Base-by-base conservation (phyloP, 2,113 vertebrate genomes). In the Tyrannus savana region DNA sequence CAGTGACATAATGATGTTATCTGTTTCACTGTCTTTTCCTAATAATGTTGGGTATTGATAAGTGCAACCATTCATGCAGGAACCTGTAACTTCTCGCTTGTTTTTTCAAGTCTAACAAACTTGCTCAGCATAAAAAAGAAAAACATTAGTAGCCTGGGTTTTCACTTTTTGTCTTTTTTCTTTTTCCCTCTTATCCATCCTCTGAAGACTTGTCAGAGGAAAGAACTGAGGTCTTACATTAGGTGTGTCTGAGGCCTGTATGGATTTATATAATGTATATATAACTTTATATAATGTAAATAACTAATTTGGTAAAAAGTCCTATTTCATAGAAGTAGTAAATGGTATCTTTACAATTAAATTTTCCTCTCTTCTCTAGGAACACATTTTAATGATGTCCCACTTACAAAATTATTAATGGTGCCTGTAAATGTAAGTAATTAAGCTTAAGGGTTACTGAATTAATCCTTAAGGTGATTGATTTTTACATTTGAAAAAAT, bases 361-460 rank as follows among this genome's bases (percentile, higher is more conserved):
- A 19, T 91, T 95, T 84, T 90, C 30, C 14, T 83, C 21, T 63
- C 18, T n/a, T 88, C 53, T 84, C 55, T 64, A 63, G 44, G 22
- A 81, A n/a, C 28, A 41, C 56, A 74, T 89, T 96, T 87, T 81
- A 78, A 71, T 84, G 74, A 86, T 39, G 19, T 59, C 24, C 30
- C 35, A 44, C 42, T 93, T 89, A 77, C 4, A 59, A 81, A 95
- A 92, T 84, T 78, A 78, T 94, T 86, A 78, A 92, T 78, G n/a
- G 23, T 4, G 19, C 27, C 76, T 90, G 27, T 84, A 90, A 84
- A 74, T 81, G 46, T 90, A 84, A 84, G 73, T 92, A 85, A 93
- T 90, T 95, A 89, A 81, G 21, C 30, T 84, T 71, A 72, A 80
- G 35, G 3, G 33, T 92, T 75, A 68, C 52, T 78, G 73, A 87